phyloP scores from a whole-genome alignment of 2,888 invertebrate species.

The Drosophila ezoana region DNA sequence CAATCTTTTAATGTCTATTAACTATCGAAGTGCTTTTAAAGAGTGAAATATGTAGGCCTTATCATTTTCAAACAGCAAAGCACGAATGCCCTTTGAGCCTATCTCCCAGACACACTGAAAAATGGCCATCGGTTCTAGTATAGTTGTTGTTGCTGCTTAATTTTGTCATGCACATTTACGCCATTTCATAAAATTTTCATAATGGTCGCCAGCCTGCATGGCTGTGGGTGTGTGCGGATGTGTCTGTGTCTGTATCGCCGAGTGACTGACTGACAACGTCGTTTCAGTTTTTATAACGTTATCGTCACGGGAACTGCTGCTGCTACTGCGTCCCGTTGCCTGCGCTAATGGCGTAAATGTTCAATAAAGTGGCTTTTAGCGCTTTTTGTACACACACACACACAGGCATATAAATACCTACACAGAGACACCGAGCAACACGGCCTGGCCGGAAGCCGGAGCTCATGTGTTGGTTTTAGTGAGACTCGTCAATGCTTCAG shows the following conservation, averaged over 20 bases:
- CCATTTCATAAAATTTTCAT: slow-evolving; percentile 80
- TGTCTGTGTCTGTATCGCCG: slow-evolving; percentile 14
- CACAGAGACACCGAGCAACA: slow-evolving; percentile 13
- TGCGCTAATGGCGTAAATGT: slow-evolving; percentile 77
- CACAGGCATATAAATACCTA: background rate
- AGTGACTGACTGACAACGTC: slow-evolving; percentile 77
- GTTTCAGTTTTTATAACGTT: slow-evolving; percentile 71
- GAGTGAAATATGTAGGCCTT: too few species aligned
- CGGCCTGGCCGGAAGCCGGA: slow-evolving; percentile 45
- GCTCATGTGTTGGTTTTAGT: slow-evolving; percentile 42
- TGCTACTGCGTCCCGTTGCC: slow-evolving; percentile 50
- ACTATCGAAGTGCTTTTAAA: too few species aligned
- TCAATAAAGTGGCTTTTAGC: slow-evolving; percentile 81
- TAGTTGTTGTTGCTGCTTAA: slow-evolving; percentile 59
- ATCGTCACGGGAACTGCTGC: slow-evolving; percentile 52
- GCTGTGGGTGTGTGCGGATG: slow-evolving; percentile 5
- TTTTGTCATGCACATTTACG: slow-evolving; percentile 77
- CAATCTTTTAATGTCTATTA: too few species aligned
- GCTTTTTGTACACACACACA: slow-evolving; percentile 32
- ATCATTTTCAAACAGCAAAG: background rate
- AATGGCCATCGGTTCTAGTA: slow-evolving; percentile 40
- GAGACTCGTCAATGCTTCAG: slow-evolving; percentile 46
- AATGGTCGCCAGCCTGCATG: slow-evolving; percentile 58
- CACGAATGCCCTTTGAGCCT: background rate
- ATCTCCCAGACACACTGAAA: slow-evolving; percentile 22